Percentiles rank a stretch among this genome's conserved stretches.
Conservation (phyloP, 2,113 vertebrate genomes). For the Eudyptes chrysolophus region DNA sequence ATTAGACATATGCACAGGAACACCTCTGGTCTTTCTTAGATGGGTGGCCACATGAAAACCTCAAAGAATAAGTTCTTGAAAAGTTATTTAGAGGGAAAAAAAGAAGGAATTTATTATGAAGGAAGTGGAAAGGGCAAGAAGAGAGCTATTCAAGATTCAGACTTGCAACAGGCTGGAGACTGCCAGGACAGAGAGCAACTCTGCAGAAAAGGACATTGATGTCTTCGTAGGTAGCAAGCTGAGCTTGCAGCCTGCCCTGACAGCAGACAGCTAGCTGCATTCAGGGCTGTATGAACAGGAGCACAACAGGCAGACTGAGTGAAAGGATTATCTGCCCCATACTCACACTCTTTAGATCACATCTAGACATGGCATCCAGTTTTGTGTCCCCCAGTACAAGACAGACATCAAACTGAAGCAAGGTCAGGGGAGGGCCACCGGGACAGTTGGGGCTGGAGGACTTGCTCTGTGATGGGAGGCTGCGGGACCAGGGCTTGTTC, state of each 20-base stretch:
- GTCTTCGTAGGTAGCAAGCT: neutral
- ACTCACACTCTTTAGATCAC: neutral
- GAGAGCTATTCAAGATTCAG: neutral
- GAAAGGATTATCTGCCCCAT: neutral
- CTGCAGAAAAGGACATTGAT: neutral
- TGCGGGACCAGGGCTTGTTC: neutral
- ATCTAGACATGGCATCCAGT: neutral
- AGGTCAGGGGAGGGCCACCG: too few relatives aligned
- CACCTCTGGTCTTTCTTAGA: neutral
- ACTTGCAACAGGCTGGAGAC: neutral
- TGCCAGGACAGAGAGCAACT: neutral
- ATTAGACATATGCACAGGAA: accelerated
- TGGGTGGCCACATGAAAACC: neutral
- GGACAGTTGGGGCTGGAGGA: neutral
- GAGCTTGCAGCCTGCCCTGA: neutral
- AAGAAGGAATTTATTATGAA: neutral
- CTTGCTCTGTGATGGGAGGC: neutral
- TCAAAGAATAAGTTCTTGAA: neutral
- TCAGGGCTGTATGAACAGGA: neutral
- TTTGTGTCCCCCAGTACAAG: neutral
- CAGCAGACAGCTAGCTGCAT: neutral
- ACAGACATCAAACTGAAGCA: neutral
- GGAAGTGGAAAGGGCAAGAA: neutral
- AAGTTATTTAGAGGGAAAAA: neutral
- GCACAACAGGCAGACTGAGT: neutral